Base-by-base conservation (phyloP, 2,113 vertebrate genomes). In the Montifringilla adamsi region DNA sequence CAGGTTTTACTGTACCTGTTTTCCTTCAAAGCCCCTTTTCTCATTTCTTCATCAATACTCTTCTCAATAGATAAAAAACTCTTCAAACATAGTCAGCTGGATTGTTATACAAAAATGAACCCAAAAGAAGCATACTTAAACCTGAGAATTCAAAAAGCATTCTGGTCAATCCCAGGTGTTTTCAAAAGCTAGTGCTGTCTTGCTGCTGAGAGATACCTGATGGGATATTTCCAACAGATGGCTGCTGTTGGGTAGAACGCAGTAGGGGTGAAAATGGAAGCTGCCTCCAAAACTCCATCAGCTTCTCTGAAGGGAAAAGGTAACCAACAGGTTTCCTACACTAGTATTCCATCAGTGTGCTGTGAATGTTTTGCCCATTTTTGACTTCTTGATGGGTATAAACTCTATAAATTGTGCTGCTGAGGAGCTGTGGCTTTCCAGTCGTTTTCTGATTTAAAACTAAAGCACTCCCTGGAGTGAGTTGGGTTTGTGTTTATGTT, bases 11-110 rank as follows among this genome's bases (percentile, higher is more conserved):
- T 72, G 49, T 28, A 90, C 47, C 44, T 84, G 55, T 91, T 95
- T 95, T 86, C 50, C 35, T 77, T 89, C 87, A 94, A 95, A 93
- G 62, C 4, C 30, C 21, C 17, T 89, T 68, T 89, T 90, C 69
- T 79, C 68, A 82, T 95, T 95, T 90, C 66, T 75, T 96, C 68
- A 78, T 75, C 56, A 79, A 30, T 76, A 60, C 62, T 86, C 67
- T 50, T 88, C 63, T 68, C 37, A 87, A 58, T 1, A 55, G 58
- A 22, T 72, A 68, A 91, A 92, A 16, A 87, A 14, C 23, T 50
- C 18, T 83, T 91, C 62, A 85, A 76, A 85, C 5, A 55, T 26
- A 69, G 43, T 30, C 70, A 78, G 63, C 24, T 37, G 46, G 55
- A 66, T 59, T 63, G 41, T 50, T 69, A 74, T 19, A 37, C 15